A percentile compares a stretch with the other conserved stretches of the same genome.
Evolutionary conservation across 2,113 vertebrate species (phyloP).

Genomic region (Lophochroa leadbeateri): DNA sequence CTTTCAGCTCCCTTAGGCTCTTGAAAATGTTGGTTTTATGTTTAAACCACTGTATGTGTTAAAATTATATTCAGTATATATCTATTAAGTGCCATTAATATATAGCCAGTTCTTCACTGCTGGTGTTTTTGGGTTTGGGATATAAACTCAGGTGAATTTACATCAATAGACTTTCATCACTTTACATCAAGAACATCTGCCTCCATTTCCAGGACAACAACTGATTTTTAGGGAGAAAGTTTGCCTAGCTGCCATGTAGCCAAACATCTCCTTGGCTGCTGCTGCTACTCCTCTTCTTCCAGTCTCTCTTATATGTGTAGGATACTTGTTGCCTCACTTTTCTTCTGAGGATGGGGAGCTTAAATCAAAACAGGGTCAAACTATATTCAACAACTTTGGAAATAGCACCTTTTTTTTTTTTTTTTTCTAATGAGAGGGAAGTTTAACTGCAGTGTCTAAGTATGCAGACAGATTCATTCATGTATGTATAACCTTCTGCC

Average conservation of each 20-base stretch:
- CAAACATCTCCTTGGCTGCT: not conserved
- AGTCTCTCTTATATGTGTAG: not conserved
- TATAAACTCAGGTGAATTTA: not conserved
- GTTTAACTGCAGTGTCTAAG: conserved; percentile 56
- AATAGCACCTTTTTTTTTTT: not conserved
- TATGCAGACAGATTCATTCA: conserved; percentile 70
- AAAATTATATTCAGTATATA: not conserved
- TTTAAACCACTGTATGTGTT: not conserved
- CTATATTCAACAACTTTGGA: not conserved
- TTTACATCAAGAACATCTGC: not conserved
- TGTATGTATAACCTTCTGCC: conserved; percentile 73
- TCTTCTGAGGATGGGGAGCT: not conserved
- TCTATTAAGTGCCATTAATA: not conserved
- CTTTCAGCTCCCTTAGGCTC: no score
- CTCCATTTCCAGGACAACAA: not conserved
- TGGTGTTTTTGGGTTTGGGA: not conserved
- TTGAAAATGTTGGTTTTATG: not conserved
- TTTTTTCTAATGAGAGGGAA: not conserved
- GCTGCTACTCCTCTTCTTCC: not conserved
- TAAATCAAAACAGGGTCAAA: not conserved
- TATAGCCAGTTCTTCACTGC: not conserved
- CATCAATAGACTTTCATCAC: not conserved
- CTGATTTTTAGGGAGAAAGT: not conserved
- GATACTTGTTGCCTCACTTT: not conserved
- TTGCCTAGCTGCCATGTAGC: not conserved